phyloP scores from a whole-genome alignment of 2,888 invertebrate species.

The Penaeus monodon region DNA sequence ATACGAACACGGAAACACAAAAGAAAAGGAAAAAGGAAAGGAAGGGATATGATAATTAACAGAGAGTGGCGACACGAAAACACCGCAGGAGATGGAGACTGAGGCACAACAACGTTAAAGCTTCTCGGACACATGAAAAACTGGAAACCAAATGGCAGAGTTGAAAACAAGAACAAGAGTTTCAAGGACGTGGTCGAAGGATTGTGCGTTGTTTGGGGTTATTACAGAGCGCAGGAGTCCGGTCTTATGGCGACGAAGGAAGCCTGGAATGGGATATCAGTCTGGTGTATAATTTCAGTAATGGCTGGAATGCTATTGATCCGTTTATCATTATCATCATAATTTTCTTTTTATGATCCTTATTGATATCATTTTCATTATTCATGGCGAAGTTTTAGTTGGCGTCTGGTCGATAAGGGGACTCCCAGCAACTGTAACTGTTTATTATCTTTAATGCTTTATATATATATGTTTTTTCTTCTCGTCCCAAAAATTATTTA shows the following conservation, averaged over 20 bases:
- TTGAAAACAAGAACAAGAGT: no score
- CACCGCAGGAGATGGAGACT: background rate
- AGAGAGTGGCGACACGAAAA: background rate
- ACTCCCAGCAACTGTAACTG: background rate
- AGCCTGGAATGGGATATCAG: no score
- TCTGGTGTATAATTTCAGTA: no score
- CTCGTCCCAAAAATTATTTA: constrained; percentile 4
- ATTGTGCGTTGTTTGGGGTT: constrained; percentile 7
- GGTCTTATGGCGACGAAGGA: no score
- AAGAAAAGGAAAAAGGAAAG: no score
- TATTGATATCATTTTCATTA: background rate
- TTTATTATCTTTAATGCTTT: no score
- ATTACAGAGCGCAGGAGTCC: no score
- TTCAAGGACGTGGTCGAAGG: background rate
- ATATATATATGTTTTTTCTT: background rate
- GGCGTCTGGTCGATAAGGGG: background rate
- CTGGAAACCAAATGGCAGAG: background rate
- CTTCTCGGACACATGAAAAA: constrained; percentile 7
- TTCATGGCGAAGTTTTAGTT: background rate
- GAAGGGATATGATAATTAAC: background rate
- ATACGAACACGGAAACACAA: no score
- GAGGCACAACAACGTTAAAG: background rate
- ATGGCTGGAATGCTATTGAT: no score
- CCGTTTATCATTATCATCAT: no score
- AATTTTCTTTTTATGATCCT: no score